Evolutionary conservation across 2,113 vertebrate species (phyloP).

Genomic region (Cephalopholis sonnerati): DNA sequence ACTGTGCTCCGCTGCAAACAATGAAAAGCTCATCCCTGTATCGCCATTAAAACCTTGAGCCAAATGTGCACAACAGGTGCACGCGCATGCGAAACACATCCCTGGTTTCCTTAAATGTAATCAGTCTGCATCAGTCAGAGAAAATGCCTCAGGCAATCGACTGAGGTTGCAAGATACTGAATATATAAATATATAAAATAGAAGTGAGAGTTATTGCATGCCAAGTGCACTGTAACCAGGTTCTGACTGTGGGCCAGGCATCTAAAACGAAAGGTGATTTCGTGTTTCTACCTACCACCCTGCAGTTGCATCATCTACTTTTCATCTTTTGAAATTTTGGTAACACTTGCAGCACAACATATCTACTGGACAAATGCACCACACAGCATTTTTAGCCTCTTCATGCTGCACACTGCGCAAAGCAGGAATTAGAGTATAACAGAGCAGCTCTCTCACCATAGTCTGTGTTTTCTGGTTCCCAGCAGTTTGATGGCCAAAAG

Average conservation of each 20-base stretch:
- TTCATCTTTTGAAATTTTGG: conserved; percentile 20
- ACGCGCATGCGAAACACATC: conserved; percentile 22
- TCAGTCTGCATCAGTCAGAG: conserved; percentile 42
- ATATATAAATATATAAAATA: conserved; percentile 15
- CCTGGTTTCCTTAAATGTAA: conserved; percentile 40
- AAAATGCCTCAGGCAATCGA: conserved; percentile 6
- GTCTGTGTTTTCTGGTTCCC: conserved; percentile 99
- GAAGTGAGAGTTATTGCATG: not conserved
- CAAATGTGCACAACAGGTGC: conserved; percentile 58
- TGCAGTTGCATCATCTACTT: conserved; percentile 14
- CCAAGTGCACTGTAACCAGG: not conserved
- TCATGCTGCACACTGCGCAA: not conserved
- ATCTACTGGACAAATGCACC: conserved; percentile 8
- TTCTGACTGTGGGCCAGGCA: not conserved
- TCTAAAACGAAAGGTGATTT: conserved; percentile 25
- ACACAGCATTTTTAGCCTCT: conserved; percentile 23
- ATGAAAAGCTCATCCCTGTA: conserved; percentile 55
- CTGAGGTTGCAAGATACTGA: not conserved
- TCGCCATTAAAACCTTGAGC: conserved; percentile 47
- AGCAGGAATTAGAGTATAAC: not conserved
- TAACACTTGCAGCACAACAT: not conserved
- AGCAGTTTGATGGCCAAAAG: conserved; percentile 99
- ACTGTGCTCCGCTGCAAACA: conserved; percentile 41
- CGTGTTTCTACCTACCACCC: not conserved
- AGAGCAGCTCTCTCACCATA: conserved; percentile 86